Conservation (phyloP, 2,113 vertebrate species). For the Cyanoliseus patagonus region DNA sequence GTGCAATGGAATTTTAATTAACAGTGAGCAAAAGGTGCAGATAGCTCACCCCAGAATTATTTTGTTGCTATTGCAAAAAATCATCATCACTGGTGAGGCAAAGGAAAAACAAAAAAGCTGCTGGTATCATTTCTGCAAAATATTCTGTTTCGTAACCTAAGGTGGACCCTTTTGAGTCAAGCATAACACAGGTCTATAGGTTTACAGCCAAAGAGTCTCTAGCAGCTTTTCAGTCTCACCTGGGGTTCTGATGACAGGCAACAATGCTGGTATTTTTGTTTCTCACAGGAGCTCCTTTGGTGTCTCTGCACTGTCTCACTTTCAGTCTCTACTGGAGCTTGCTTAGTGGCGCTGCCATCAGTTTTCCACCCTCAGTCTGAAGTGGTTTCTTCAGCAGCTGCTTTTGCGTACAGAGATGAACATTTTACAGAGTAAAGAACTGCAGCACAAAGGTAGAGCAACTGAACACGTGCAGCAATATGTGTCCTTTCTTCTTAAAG, state of each 20-base stretch:
- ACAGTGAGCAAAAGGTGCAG: neutral
- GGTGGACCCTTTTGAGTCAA: neutral
- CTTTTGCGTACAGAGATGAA: conserved; percentile 55
- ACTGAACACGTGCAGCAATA: neutral
- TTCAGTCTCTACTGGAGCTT: conserved; percentile 14
- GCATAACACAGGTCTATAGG: neutral
- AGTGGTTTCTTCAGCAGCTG: conserved; percentile 52
- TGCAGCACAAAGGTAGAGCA: conserved; percentile 64
- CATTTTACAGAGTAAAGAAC: conserved; percentile 38
- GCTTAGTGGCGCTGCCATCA: neutral
- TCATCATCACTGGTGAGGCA: neutral
- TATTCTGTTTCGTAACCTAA: neutral
- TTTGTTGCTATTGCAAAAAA: conserved; percentile 2
- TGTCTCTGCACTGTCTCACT: neutral
- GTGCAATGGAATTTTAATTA: neutral
- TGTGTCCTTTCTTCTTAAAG: conserved; percentile 34
- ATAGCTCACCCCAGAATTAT: neutral
- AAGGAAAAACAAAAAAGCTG: neutral
- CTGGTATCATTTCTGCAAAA: neutral
- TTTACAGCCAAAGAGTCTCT: neutral
- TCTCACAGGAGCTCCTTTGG: conserved; percentile 45
- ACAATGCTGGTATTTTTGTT: conserved; percentile 37
- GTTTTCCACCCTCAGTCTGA: neutral
- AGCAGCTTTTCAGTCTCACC: conserved; percentile 61
- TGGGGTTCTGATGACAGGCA: conserved; percentile 54